phyloP scores from a whole-genome alignment of 37 sponge, comb jelly and placozoan species.

The Crambe crambe region DNA sequence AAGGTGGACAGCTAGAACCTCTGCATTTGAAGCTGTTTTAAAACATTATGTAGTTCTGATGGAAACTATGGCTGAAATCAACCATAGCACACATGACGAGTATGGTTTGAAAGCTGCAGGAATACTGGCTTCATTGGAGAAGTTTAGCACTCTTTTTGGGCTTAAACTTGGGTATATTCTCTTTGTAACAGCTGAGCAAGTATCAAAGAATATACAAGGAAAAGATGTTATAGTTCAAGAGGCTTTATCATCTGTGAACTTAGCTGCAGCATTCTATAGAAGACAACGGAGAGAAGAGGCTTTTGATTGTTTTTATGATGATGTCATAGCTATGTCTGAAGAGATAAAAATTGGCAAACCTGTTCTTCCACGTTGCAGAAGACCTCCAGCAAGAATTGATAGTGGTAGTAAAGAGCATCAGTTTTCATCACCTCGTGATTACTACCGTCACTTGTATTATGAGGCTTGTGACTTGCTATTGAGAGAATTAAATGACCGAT shows the following conservation, averaged over 20 bases:
- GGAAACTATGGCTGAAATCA: constrained; percentile 47
- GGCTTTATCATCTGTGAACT: constrained; percentile 31
- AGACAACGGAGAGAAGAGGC: constrained; percentile 16
- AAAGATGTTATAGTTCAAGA: constrained; percentile 47
- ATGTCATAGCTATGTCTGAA: constrained; percentile 17
- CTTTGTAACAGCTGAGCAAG: too few species aligned
- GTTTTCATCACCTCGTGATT: constrained; percentile 28
- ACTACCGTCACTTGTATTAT: constrained; percentile 24
- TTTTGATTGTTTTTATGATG: constrained; percentile 28
- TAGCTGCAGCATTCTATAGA: constrained; percentile 30
- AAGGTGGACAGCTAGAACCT: constrained; percentile 70
- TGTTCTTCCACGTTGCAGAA: constrained; percentile 30
- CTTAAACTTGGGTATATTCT: constrained; percentile 31
- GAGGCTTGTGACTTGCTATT: constrained; percentile 26
- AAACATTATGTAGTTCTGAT: constrained; percentile 47
- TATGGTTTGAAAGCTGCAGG: too few species aligned
- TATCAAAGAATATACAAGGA: constrained; percentile 26
- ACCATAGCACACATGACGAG: constrained; percentile 57
- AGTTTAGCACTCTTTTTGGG: too few species aligned
- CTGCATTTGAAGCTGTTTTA: constrained; percentile 61
- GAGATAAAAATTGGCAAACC: constrained; percentile 17
- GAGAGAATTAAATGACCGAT: constrained; percentile 25
- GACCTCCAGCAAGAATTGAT: constrained; percentile 29
- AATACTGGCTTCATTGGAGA: too few species aligned
- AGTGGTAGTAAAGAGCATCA: constrained; percentile 13